Percentiles rank a stretch among this genome's conserved stretches.
Conservation (phyloP, 2,888 invertebrate species). For the Mesorhabditis belari region DNA sequence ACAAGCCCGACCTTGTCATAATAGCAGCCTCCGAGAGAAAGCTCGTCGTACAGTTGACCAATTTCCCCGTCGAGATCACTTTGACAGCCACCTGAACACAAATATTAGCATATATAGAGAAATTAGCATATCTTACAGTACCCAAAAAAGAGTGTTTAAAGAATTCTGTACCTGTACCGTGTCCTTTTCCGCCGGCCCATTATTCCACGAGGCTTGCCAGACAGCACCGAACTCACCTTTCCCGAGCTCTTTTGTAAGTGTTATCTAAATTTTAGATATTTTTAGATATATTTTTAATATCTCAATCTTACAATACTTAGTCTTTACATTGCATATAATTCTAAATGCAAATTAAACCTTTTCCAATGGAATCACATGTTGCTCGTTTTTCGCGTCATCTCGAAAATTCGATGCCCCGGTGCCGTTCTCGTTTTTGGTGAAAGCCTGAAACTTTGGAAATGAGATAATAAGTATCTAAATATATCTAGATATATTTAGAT, state of each 20-base stretch:
- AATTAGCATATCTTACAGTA: too few species aligned
- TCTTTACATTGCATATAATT: neutral
- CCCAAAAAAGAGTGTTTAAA: too few species aligned
- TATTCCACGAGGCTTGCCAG: slow-evolving; percentile 69
- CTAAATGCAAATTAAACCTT: slow-evolving; percentile 10
- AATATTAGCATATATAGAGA: too few species aligned
- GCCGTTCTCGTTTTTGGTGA: neutral
- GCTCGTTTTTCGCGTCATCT: slow-evolving; percentile 9
- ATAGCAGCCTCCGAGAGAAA: slow-evolving; percentile 93
- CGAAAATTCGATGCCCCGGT: too few species aligned
- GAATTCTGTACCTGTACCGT: slow-evolving; percentile 12
- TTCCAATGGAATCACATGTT: slow-evolving; percentile 48
- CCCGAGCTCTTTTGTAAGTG: slow-evolving; percentile 83
- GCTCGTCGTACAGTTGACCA: slow-evolving; percentile 91
- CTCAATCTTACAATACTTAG: neutral
- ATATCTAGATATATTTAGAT: neutral
- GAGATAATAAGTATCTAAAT: neutral
- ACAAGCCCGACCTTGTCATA: slow-evolving; percentile 69
- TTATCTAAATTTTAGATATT: slow-evolving; percentile 15
- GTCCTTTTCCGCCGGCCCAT: slow-evolving; percentile 61
- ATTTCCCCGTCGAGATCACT: slow-evolving; percentile 83
- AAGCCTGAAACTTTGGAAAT: neutral
- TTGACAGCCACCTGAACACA: slow-evolving; percentile 63
- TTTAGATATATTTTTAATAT: neutral
- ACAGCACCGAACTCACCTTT: slow-evolving; percentile 96